Conservation (phyloP, 2,113 vertebrate species). For the Aphelocoma coerulescens region DNA sequence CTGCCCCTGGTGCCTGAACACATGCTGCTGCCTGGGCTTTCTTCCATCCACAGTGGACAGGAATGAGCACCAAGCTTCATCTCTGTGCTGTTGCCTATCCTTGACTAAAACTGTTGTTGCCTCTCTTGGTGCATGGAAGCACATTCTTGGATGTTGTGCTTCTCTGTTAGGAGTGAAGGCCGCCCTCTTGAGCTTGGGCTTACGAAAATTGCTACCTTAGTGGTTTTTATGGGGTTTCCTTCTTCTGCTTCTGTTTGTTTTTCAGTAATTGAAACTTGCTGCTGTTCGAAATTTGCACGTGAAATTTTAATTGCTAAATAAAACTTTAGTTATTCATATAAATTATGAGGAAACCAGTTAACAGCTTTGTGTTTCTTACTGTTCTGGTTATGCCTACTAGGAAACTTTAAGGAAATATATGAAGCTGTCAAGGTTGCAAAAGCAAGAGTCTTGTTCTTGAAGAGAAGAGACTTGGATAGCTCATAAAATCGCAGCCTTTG, state of each 20-base stretch:
- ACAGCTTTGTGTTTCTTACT: slow-evolving; percentile 7
- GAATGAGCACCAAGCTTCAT: accelerated
- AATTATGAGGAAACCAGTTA: background rate
- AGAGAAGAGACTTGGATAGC: slow-evolving; percentile 22
- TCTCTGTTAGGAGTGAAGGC: background rate
- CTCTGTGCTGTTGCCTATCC: background rate
- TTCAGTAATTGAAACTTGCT: background rate
- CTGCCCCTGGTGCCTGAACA: accelerated
- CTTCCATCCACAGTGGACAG: background rate
- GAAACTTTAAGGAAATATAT: background rate
- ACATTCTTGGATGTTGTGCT: background rate
- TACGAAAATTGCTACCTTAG: background rate
- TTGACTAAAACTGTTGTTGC: background rate
- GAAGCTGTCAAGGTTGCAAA: slow-evolving; percentile 39
- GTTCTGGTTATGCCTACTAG: slow-evolving; percentile 10
- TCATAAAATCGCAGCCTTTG: slow-evolving; percentile 43
- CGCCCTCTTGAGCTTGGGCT: background rate
- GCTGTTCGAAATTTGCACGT: background rate
- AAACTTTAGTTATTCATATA: background rate
- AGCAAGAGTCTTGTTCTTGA: slow-evolving; percentile 26
- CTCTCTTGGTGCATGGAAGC: background rate
- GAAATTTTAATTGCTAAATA: background rate
- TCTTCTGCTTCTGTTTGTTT: background rate
- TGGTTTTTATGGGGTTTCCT: background rate
- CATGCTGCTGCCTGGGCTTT: background rate